Percentiles rank a stretch among this genome's conserved stretches.
Evolutionary conservation across 64 coral and sea anemone species (phyloP).

Genomic region (Dendrophyllia cribrosa): DNA sequence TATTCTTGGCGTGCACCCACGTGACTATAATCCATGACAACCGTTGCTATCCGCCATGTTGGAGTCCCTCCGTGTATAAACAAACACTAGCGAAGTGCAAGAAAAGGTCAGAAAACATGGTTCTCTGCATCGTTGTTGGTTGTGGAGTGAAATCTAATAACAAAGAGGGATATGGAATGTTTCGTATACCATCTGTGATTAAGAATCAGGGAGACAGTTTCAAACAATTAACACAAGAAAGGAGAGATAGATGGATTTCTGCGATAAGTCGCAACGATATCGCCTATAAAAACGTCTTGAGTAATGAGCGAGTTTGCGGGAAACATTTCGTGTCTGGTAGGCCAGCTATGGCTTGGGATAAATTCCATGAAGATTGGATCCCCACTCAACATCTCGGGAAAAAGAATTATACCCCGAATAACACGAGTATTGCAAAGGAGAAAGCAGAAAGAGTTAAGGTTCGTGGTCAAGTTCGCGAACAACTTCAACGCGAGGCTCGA

Average conservation of each 20-base stretch:
- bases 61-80: conserved; percentile 46
- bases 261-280: background rate
- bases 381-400: conserved; percentile 21
- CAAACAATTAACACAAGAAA: background rate
- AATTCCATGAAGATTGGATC: conserved; percentile 1
- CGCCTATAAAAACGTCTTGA: background rate
- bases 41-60: conserved; percentile 44
- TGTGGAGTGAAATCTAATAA: conserved; percentile 41
- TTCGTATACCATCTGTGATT: conserved; percentile 30
- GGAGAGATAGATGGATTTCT: background rate
- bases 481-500: background rate
- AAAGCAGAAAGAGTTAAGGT: background rate
- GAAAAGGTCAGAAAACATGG: conserved; percentile 37
- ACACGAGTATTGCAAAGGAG: background rate
- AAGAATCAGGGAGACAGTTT: conserved; percentile 25
- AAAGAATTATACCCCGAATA: background rate
- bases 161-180: conserved; percentile 24
- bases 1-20: conserved; percentile 64
- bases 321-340: conserved; percentile 37
- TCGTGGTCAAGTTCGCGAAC: conserved; percentile 19
- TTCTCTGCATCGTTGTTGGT: conserved; percentile 34
- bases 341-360: conserved; percentile 23
- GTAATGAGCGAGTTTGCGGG: conserved; percentile 20
- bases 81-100: conserved; percentile 23
- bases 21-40: conserved; percentile 52